Evolutionary conservation across 2,797 vertebrate species (phyloP).

Genomic region (Decapterus maruadsi): DNA sequence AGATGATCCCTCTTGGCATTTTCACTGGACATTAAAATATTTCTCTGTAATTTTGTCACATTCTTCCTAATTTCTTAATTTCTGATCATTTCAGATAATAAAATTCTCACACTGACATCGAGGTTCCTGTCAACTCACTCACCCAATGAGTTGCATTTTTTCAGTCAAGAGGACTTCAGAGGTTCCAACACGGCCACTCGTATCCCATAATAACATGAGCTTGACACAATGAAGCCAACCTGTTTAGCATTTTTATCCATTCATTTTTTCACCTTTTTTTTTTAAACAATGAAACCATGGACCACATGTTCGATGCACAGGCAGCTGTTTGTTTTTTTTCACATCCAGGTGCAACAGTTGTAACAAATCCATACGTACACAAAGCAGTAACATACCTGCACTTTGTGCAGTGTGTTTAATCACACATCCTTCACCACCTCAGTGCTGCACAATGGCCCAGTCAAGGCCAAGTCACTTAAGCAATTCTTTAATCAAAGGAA

Average conservation of each 20-base stretch:
- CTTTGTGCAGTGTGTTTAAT: constrained; percentile 62
- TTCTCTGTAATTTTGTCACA: neutral
- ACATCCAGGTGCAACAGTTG: constrained; percentile 24
- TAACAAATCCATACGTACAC: constrained; percentile 26
- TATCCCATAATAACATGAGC: constrained; percentile 4
- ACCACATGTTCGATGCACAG: constrained; percentile 7
- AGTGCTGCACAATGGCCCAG: constrained; percentile 61
- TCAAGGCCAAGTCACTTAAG: constrained; percentile 77
- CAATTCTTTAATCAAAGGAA: constrained; percentile 72
- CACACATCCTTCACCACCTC: constrained; percentile 67
- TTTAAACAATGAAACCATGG: constrained; percentile 20
- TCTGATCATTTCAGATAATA: neutral
- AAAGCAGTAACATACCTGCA: constrained; percentile 51
- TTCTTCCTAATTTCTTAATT: neutral
- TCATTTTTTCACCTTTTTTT: constrained; percentile 17
- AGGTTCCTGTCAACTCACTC: constrained; percentile 30
- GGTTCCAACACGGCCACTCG: constrained; percentile 6
- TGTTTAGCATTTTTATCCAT: constrained; percentile 27
- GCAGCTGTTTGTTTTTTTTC: constrained; percentile 38
- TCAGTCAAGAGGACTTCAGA: constrained; percentile 24
- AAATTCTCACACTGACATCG: neutral
- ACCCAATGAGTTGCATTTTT: constrained; percentile 24
- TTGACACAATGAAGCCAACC: constrained; percentile 25
- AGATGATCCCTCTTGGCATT: neutral
- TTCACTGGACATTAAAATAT: neutral